These are phyloP conservation scores for Manis crassicaudata DNA, from an alignment of 2,797 vertebrate species.

Conservation along the genomic window DNA sequence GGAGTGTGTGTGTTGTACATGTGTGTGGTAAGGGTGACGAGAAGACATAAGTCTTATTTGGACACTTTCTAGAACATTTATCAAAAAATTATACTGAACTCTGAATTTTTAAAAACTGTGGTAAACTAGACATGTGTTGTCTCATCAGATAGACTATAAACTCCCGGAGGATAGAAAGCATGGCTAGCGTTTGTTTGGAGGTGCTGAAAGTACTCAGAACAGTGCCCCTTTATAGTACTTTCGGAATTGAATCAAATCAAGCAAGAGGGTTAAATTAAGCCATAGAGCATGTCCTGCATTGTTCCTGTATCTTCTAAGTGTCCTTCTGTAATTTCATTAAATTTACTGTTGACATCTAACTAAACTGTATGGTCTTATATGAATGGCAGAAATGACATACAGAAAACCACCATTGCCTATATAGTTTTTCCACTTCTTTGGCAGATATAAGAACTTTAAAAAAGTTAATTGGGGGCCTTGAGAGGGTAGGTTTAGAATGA, in stretches of 20 bases:
- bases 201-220: not conserved
- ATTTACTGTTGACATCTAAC: not conserved
- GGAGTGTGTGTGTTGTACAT: not conserved
- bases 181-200: not conserved
- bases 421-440: not conserved
- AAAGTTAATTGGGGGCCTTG: not conserved
- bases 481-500: not conserved
- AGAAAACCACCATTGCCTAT: not conserved
- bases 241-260: not conserved
- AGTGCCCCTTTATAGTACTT: not conserved
- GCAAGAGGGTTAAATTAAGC: not conserved
- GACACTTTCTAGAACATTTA: not conserved
- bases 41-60: conserved; percentile 3
- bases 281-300: not conserved
- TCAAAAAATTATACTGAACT: not conserved
- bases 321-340: not conserved
- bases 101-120: conserved; percentile 27
- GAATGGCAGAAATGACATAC: not conserved
- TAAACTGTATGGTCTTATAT: not conserved
- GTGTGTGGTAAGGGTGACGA: not conserved
- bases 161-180: not conserved
- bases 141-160: not conserved
- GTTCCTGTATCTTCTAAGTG: not conserved
- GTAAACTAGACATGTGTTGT: not conserved
- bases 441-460: not conserved